Base-by-base conservation (phyloP, 2,113 vertebrate genomes). In the Paracanthobrama guichenoti region DNA sequence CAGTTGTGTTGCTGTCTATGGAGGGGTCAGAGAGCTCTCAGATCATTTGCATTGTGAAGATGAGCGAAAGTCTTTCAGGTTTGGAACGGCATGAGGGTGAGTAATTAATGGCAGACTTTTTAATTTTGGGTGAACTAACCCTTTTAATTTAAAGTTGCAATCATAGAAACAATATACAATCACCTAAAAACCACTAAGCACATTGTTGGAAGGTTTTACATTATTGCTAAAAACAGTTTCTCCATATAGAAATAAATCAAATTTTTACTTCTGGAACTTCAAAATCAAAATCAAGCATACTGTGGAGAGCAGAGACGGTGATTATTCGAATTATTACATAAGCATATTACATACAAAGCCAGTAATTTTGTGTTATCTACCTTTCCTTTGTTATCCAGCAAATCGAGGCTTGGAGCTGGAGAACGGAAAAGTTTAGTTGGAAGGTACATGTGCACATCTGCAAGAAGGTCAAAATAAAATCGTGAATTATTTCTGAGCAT, bases 381-480 rank as follows among this genome's bases (percentile, higher is more conserved):
- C 72, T 88, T 73, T n/a, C 12, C 83, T 64, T 86, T 85, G 31
- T 88, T 66, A 12, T 95, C 93, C 55, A 95, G 87, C 84, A 97
- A 93, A 82, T 95, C 94, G 35, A 98, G 93, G 0, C 93, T 92
- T 6, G 95, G 92, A 48, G 94, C 93, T 22, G 93, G 91, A 0
- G 94, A 90, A 81, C 90, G 94, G 85, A 98, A 95, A 86, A 99
- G 92, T 90, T 97, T 97, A 69, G 90, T 96, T 8, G 97, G 95
- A 85, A 99, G 93, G 87, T 97, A 99, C 95, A 97, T 95, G 87
- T 95, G 94, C 42, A 97, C 91, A 87, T 98, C 97, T 99, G 87
- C 14, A n/a, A 8, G 39, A 13, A 83, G 26, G n/a, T 83, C 4
- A 74, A 60, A 55, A 78, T 42, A 75, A 10, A 42, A 24, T 28